Base-by-base conservation (phyloP, 2,113 vertebrate genomes). In the Elachura formosa region DNA sequence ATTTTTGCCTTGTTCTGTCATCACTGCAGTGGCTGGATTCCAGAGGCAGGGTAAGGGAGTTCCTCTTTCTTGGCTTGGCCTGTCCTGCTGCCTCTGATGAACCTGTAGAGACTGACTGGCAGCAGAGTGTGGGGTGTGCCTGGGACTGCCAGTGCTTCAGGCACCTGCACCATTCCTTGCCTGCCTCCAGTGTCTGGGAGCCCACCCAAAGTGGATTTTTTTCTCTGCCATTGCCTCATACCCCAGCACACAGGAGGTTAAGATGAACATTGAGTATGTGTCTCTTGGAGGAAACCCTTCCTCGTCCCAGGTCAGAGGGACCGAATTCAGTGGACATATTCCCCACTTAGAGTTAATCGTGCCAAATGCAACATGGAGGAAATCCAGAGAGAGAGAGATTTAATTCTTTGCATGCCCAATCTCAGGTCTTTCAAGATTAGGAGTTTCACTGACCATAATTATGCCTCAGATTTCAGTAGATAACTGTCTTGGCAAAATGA, bases 371-470 rank as follows among this genome's bases (percentile, higher is more conserved):
- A 79, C 40, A 10, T 23, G 59, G 52, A 71, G 33, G 54, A 69
- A 86, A 77, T 93, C 81, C 91, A 91, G 94, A 56, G 68, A 59
- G 46, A 48, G 51, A 66, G n/a, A n/a, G n/a, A n/a, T n/a, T n/a
- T n/a, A n/a, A n/a, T n/a, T n/a, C n/a, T n/a, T n/a, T n/a, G n/a
- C n/a, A n/a, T n/a, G n/a, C n/a, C n/a, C n/a, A n/a, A 83, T 58
- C 69, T 48, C 90, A 61, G 45, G 38, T 83, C 90, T 89, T 94
- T 94, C 67, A 90, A 89, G 93, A 91, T 92, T 48, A 75, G 59
- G 61, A 78, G 52, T 94, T 92, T 71, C 75, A 49, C 83, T 81
- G 91, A 68, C 90, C 28, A 3, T 87, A 92, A 93, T 73, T 67
- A 92, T 38, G n/a, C 73, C 85, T 93, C 52, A 19, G 75, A 87